phyloP scores from a whole-genome alignment of 2,888 invertebrate species.

The Drosophila melanocephala region DNA sequence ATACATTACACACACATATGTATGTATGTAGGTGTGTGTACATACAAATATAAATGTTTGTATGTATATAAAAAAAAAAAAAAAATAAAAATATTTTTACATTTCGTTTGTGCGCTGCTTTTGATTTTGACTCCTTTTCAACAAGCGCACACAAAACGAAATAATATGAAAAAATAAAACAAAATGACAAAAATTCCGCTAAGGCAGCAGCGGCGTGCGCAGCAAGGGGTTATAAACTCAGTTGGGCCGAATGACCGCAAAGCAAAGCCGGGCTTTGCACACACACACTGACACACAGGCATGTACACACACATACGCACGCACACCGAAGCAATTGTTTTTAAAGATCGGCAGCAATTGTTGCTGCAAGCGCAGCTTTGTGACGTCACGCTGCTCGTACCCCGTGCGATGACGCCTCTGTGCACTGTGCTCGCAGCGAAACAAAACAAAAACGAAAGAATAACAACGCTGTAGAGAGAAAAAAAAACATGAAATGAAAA shows the following conservation, averaged over 20 bases:
- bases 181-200: slow-evolving; percentile 62
- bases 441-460: slow-evolving; percentile 64
- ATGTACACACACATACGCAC: not conserved
- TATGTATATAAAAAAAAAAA: slow-evolving; percentile 19
- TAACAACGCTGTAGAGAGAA: slow-evolving; percentile 59
- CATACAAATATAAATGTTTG: slow-evolving; percentile 3
- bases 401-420: slow-evolving; percentile 52
- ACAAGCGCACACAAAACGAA: slow-evolving; percentile 60
- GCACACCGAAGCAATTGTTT: not conserved
- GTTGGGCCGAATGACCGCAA: not conserved
- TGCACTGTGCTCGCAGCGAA: slow-evolving; percentile 29
- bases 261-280: slow-evolving; percentile 27
- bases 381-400: slow-evolving; percentile 14
- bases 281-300: not conserved
- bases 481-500: slow-evolving; percentile 64
- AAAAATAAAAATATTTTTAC: slow-evolving; percentile 75
- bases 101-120: slow-evolving; percentile 71
- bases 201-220: slow-evolving; percentile 43
- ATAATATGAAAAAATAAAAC: slow-evolving; percentile 73
- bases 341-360: slow-evolving; percentile 10
- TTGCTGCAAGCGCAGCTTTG: slow-evolving; percentile 27
- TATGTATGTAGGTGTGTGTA: slow-evolving; percentile 8
- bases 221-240: slow-evolving; percentile 10
- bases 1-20: slow-evolving; percentile 2
- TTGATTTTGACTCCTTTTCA: slow-evolving; percentile 79